A percentile compares a stretch with the other conserved stretches of the same genome.
Evolutionary conservation across 2,888 invertebrate genomes (phyloP).

Genomic region (Lithosia quadra): DNA sequence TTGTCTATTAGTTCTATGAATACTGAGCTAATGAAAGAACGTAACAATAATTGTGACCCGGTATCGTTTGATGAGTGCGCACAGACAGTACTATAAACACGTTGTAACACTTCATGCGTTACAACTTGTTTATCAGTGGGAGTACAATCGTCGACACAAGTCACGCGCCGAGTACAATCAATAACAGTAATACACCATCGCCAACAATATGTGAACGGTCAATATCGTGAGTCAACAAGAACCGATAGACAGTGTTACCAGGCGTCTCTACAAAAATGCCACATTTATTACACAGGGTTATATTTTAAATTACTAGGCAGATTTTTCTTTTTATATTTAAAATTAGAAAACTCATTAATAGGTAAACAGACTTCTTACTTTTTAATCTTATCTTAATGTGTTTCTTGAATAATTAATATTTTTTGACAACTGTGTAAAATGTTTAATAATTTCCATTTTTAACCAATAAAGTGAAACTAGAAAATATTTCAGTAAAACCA

Average conservation of each 20-base stretch:
- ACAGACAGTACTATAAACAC: constrained; percentile 45
- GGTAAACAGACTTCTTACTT: neutral
- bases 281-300: constrained; percentile 20
- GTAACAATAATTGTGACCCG: constrained; percentile 33
- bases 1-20: constrained; percentile 29
- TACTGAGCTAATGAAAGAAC: constrained; percentile 40
- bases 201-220: constrained; percentile 80
- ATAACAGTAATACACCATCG: constrained; percentile 85
- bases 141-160: constrained; percentile 81
- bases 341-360: neutral
- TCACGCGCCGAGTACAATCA: constrained; percentile 84
- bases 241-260: constrained; percentile 66
- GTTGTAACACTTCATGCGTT: constrained; percentile 55
- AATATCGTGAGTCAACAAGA: constrained; percentile 84
- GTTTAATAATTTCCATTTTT: neutral
- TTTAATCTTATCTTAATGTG: neutral
- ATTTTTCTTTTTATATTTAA: neutral
- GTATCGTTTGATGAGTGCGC: constrained; percentile 40
- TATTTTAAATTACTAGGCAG: neutral
- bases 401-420: neutral
- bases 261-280: constrained; percentile 33
- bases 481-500: constrained; percentile 37
- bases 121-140: constrained; percentile 67
- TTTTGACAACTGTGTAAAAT: neutral
- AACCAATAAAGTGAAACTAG: neutral